phyloP scores from a whole-genome alignment of 2,797 vertebrate species.

The Apogon talboti region DNA sequence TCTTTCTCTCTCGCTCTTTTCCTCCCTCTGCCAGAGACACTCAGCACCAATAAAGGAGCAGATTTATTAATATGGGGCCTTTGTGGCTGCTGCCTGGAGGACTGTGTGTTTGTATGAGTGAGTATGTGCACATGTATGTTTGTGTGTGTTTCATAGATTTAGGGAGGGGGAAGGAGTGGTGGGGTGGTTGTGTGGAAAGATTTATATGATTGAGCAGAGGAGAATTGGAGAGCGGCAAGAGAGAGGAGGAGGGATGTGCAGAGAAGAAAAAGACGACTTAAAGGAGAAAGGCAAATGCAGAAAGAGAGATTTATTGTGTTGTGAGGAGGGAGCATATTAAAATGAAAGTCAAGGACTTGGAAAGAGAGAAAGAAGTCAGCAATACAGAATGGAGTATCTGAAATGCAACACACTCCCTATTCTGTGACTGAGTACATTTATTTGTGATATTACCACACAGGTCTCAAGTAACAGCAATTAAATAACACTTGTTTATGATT shows the following conservation, averaged over 20 bases:
- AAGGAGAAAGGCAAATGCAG: conserved; percentile 61
- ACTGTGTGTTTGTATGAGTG: conserved; percentile 69
- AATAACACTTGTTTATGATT: conserved; percentile 6
- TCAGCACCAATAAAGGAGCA: conserved; percentile 88
- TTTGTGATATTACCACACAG: conserved; percentile 12
- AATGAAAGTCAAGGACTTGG: conserved; percentile 63
- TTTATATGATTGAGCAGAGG: conserved; percentile 78
- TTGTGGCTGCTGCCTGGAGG: conserved; percentile 82
- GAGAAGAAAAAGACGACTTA: conserved; percentile 52
- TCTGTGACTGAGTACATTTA: conserved; percentile 2
- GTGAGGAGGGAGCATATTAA: conserved; percentile 69
- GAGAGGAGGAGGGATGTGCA: conserved; percentile 50
- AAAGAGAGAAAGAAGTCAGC: conserved; percentile 57
- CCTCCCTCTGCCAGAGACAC: conserved; percentile 77
- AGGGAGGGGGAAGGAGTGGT: conserved; percentile 4
- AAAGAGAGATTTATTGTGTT: conserved; percentile 69
- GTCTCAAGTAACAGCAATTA: conserved; percentile 5
- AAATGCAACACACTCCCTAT: conserved; percentile 43
- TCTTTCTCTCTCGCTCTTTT: conserved; percentile 35
- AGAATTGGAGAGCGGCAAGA: conserved; percentile 71
- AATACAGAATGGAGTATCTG: conserved; percentile 43
- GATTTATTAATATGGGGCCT: conserved; percentile 88
- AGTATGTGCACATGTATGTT: conserved; percentile 67
- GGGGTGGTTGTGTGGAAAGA: conserved; percentile 48
- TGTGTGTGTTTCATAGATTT: conserved; percentile 71